Evolutionary conservation across 2,113 vertebrate species (phyloP).

Genomic region (Promerops cafer): DNA sequence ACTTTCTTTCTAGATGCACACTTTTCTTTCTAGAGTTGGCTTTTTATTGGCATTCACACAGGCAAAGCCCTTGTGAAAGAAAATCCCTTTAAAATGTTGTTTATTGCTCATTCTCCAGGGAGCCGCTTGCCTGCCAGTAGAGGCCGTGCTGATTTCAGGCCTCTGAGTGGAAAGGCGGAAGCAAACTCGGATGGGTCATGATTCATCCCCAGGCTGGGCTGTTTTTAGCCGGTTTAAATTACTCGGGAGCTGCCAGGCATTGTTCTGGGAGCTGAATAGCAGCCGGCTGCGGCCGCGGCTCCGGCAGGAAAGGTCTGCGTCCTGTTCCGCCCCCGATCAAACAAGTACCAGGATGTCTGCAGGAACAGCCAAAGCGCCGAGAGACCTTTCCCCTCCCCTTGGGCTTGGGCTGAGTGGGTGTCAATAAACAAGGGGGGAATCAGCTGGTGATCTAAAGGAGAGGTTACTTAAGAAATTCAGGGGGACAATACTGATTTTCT

Average conservation of each 20-base stretch:
- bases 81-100: not conserved
- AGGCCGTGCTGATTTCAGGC: not conserved
- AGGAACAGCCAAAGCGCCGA: not conserved
- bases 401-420: not conserved
- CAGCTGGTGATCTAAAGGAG: not conserved
- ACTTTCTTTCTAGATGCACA: not conserved
- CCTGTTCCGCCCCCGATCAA: not conserved
- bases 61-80: not conserved
- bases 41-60: not conserved
- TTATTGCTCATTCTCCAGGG: not conserved
- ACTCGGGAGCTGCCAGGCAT: conserved; percentile 23
- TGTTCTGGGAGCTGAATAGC: conserved; percentile 11
- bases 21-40: not conserved
- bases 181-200: not conserved
- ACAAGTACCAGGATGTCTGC: not conserved
- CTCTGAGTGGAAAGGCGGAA: not conserved
- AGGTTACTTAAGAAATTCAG: not conserved
- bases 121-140: not conserved
- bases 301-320: not conserved
- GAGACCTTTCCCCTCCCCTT: not conserved
- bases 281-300: not conserved
- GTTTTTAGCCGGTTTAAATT: not conserved
- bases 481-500: not conserved
- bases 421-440: not conserved
- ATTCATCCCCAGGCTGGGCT: not conserved